Percentiles rank a stretch among this genome's conserved stretches.
Conservation (phyloP, 2,797 vertebrate genomes). For the Limosa lapponica region DNA sequence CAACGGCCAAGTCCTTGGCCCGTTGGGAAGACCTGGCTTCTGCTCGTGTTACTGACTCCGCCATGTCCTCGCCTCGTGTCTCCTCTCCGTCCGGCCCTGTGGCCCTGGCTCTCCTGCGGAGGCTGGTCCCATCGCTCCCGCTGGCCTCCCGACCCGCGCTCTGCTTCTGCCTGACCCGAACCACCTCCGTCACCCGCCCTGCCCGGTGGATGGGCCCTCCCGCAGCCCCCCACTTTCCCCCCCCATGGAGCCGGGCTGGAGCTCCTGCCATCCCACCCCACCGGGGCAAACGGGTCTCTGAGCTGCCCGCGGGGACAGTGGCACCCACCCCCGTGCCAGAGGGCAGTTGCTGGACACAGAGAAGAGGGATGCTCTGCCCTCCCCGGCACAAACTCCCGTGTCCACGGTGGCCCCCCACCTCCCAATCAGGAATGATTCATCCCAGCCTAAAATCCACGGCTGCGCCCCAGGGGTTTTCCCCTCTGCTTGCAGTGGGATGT, state of each 20-base stretch:
- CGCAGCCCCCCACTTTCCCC: not conserved
- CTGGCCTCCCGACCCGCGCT: not conserved
- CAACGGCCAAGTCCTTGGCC: conserved; percentile 18
- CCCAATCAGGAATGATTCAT: not conserved
- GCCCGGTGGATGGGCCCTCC: not conserved
- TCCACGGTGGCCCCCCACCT: accelerated
- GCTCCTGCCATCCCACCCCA: not conserved
- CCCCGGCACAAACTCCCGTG: not conserved
- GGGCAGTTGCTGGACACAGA: not conserved
- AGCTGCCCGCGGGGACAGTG: not conserved
- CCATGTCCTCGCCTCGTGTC: conserved; percentile 39
- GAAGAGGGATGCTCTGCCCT: not conserved
- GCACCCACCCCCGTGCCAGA: not conserved
- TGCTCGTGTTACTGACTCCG: not conserved
- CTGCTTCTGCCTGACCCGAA: conserved; percentile 7
- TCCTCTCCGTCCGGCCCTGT: not conserved
- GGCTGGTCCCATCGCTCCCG: not conserved
- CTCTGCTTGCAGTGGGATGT: not conserved
- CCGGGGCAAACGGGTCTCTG: not conserved
- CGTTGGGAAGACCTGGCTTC: conserved; percentile 30
- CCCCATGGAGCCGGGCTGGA: accelerated
- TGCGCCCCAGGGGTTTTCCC: not conserved
- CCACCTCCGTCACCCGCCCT: not conserved
- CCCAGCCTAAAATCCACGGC: not conserved
- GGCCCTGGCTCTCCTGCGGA: not conserved